These are phyloP conservation scores for Tetragnatha versicolor DNA, from an alignment of 1,140 invertebrate species.

Conservation along the genomic window DNA sequence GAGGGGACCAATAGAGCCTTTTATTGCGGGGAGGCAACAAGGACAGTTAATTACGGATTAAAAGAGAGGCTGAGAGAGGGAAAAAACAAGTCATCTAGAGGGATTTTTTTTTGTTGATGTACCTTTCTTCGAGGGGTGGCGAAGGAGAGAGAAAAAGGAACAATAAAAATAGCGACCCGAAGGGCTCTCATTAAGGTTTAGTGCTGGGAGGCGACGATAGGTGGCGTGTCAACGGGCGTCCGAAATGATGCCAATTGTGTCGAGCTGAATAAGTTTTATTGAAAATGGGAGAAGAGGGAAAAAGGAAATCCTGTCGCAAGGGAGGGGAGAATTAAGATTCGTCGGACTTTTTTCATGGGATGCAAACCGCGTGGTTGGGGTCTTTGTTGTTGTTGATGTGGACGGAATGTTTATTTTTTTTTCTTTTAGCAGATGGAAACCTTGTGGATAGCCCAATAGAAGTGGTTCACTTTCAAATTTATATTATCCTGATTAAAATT, in stretches of 20 bases:
- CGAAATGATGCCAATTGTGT: conserved; percentile 39
- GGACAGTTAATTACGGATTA: conserved; percentile 54
- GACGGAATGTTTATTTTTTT: too few species aligned
- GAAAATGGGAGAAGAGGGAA: background rate
- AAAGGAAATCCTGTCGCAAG: conserved; percentile 6
- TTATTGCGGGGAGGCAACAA: conserved; percentile 47
- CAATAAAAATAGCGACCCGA: conserved; percentile 4
- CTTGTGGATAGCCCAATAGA: too few species aligned
- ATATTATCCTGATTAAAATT: too few species aligned
- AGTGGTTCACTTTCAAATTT: too few species aligned
- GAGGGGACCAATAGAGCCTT: conserved; percentile 32
- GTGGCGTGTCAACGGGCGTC: conserved; percentile 5
- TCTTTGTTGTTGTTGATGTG: too few species aligned
- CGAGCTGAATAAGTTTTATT: conserved; percentile 11
- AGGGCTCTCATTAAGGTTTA: conserved; percentile 48
- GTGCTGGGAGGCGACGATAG: conserved; percentile 34
- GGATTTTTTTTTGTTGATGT: conserved; percentile 26
- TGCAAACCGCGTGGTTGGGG: too few species aligned
- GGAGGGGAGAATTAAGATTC: background rate
- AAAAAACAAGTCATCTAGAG: background rate
- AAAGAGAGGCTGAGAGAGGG: conserved; percentile 13
- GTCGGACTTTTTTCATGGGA: background rate
- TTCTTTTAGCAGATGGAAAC: too few species aligned
- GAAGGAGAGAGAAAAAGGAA: background rate
- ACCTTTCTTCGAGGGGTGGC: conserved; percentile 22